A percentile compares a stretch with the other conserved stretches of the same genome.
phyloP scores from a whole-genome alignment of 2,888 invertebrate genomes.

The Brachycybe producta region DNA sequence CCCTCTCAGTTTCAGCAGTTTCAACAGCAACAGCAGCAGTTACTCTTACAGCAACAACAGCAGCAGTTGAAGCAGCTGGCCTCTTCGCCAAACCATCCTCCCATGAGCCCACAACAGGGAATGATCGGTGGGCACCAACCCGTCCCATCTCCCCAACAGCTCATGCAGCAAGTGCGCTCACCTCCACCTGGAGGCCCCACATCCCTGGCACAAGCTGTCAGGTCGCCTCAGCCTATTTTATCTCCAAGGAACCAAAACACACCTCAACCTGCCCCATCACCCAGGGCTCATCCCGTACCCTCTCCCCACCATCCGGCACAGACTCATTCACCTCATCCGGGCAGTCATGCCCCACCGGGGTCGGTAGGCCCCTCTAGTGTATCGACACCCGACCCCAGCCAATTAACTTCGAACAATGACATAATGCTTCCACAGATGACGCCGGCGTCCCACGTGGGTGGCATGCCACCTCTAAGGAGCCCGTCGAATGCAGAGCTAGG shows the following conservation, averaged over 20 bases:
- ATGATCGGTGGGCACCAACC: conserved; percentile 44
- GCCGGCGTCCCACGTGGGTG: conserved; percentile 11
- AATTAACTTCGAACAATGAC: conserved; percentile 36
- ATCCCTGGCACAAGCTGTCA: conserved; percentile 40
- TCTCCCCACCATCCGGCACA: conserved; percentile 33
- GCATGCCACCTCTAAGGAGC: conserved; percentile 26
- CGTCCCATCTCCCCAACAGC: conserved; percentile 40
- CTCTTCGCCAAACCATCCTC: conserved; percentile 46
- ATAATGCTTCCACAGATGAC: conserved; percentile 34
- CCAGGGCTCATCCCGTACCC: conserved; percentile 30
- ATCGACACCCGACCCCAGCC: conserved; percentile 39
- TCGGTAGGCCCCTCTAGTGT: conserved; percentile 22
- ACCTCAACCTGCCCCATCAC: conserved; percentile 40
- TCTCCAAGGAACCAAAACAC: conserved; percentile 46
- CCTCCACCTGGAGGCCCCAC: conserved; percentile 45
- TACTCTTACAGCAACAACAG: conserved; percentile 25
- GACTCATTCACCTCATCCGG: conserved; percentile 28
- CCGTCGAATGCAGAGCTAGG: conserved; percentile 30
- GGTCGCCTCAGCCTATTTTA: conserved; percentile 64
- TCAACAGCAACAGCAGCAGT: conserved; percentile 27
- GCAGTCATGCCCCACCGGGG: conserved; percentile 23
- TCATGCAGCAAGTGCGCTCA: conserved; percentile 73
- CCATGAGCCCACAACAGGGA: conserved; percentile 51
- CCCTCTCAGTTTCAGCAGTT: conserved; percentile 29
- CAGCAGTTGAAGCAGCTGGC: conserved; percentile 35